phyloP scores from a whole-genome alignment of 2,888 invertebrate genomes.

The Dioctria linearis region DNA sequence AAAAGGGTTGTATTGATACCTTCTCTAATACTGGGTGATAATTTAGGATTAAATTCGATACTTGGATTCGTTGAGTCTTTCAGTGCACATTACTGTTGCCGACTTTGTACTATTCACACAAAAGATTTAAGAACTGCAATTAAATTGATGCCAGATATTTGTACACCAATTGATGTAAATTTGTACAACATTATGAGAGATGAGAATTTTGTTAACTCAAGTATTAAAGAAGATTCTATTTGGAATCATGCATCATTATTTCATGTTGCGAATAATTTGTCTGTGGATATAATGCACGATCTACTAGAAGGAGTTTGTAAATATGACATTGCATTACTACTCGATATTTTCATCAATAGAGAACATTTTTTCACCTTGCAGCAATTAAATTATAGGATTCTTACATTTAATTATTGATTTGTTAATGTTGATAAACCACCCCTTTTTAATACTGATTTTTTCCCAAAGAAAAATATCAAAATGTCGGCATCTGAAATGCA shows the following conservation, averaged over 20 bases:
- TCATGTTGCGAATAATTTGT: slow-evolving; percentile 15
- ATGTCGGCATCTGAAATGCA: no score
- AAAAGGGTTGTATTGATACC: no score
- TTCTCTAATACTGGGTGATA: no score
- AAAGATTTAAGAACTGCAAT: neutral
- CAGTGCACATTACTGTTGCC: no score
- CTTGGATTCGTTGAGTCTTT: no score
- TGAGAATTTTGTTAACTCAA: slow-evolving; percentile 20
- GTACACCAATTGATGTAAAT: no score
- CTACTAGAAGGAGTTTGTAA: slow-evolving; percentile 25
- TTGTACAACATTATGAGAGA: no score
- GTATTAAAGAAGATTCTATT: slow-evolving; percentile 29
- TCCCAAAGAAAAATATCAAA: no score
- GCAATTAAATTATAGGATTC: slow-evolving; percentile 33
- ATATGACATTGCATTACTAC: no score
- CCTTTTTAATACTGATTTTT: no score
- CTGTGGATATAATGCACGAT: slow-evolving; percentile 22
- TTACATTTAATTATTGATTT: slow-evolving; percentile 25
- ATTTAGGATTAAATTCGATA: no score
- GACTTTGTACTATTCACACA: slow-evolving; percentile 3
- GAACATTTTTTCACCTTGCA: slow-evolving; percentile 21
- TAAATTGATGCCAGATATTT: neutral
- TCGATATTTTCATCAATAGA: slow-evolving; percentile 1
- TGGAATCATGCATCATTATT: neutral
- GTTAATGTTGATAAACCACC: neutral